Percentiles rank a stretch among this genome's conserved stretches.
These are phyloP conservation scores for Solen grandis DNA, from an alignment of 1,140 invertebrate genomes.

Conservation along the genomic window DNA sequence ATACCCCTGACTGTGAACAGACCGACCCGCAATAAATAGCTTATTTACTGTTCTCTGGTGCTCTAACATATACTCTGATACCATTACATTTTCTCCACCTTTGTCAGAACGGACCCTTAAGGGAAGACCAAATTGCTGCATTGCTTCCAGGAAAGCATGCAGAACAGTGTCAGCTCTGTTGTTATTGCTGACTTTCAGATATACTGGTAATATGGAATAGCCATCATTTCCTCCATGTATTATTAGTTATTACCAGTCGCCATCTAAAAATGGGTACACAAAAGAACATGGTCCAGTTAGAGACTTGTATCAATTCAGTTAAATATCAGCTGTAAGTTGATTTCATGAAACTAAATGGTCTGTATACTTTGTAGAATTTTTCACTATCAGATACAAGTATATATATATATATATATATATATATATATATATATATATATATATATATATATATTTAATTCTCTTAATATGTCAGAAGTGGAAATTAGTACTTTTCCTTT, in stretches of 20 bases:
- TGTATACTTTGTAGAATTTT: neutral
- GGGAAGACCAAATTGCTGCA: constrained; percentile 49
- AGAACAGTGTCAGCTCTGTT: constrained; percentile 57
- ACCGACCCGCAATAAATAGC: constrained; percentile 20
- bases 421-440: neutral
- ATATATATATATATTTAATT: neutral
- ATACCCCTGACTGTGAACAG: constrained; percentile 24
- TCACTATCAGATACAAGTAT: neutral
- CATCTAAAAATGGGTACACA: constrained; percentile 38
- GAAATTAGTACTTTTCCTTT: no score
- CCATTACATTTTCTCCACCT: constrained; percentile 57
- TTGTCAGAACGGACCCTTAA: constrained; percentile 55
- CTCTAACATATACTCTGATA: constrained; percentile 56
- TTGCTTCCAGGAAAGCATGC: constrained; percentile 53
- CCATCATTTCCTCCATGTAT: constrained; percentile 63
- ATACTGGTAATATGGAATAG: constrained; percentile 50
- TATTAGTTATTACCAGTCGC: constrained; percentile 59
- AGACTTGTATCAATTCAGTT: neutral
- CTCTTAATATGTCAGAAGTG: no score
- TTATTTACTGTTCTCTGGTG: neutral
- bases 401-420: neutral
- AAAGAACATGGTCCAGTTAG: neutral
- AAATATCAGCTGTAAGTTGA: neutral
- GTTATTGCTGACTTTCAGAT: constrained; percentile 44
- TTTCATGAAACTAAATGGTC: neutral